Base-by-base conservation (phyloP, 1,140 invertebrate genomes). In the Trichogramma pretiosum region DNA sequence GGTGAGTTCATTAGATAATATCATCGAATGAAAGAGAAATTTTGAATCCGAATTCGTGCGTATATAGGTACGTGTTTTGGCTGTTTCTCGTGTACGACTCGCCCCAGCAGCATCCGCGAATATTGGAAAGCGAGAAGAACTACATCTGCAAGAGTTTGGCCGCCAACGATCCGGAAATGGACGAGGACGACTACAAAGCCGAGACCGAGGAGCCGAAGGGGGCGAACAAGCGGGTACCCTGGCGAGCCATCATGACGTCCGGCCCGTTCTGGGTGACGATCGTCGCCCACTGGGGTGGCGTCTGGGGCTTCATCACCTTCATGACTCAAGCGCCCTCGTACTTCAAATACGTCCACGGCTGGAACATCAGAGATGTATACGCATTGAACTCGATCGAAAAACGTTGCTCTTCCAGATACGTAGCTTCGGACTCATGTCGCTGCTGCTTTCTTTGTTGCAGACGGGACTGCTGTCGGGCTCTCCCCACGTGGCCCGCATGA, bases 221-320 rank as follows among this genome's bases (percentile, higher is more conserved):
- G 16, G 13, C 8, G 21, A 36, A 13, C 10, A 60, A 68, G 1
- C 63, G 73, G 2, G 76, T 81, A 14, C 89, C 89, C 0, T 92
- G 89, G 88, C 70, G 61, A 21, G 52, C 67, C 1, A 87, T 94
- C 38, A 54, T 88, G 1, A 81, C 74, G 1, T 89, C 87, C 1
- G 49, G 71, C 1, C 81, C 88, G 0, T 75, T 93, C 1, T 91
- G 85, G 85, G 79, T 88, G 19, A 80, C 85, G 40, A 75, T 84
- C 35, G 58, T 83, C 1, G 79, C 82, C 1, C 85, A 94, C 61
- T 85, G 85, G 74, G 84, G 87, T 10, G 79, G 81, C 35, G 80
- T 87, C 56, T 95, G 89, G 88, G 86, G 86, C 2, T 78, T 90
- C 26, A 86, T 91, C 49, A 93, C 87, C 0, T 69, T 93, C 39